Base-by-base conservation (phyloP, 1,140 invertebrate species). In the Cyclargus thomasi region DNA sequence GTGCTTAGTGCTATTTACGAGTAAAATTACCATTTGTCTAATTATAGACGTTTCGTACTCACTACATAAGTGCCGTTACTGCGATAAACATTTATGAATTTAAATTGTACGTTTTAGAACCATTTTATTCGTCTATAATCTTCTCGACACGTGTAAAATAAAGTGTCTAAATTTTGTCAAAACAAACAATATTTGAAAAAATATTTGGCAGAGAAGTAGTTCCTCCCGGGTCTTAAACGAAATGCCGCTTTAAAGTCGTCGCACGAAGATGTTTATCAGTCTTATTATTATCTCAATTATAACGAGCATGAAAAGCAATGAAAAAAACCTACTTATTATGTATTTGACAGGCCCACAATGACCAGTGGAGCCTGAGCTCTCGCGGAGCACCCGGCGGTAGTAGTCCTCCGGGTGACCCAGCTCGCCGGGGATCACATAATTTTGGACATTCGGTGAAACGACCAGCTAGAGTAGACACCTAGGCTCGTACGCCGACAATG, bases 261-360 rank as follows among this genome's bases (percentile, higher is more conserved):
- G 39, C 14, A 16, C 6, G 8, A 47, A 47, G 39, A 14, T 14
- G 39, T 47, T 47, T 47, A 47, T 16, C 39, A 47, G 39, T 47
- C 39, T 47, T 11, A 47, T 14, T 36, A 20, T 39, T 64, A 47
- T 21, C 35, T 47, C 18, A 65, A 23, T 36, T 23, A 55, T 66
- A 59, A 59, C 18, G 10, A 53, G 53, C 53, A 57, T 23, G 65
- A 75, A 75, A 74, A 79, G 74, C 69, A 73, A 72, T 71, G 73
- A 78, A 76, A 77, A 80, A 78, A 81, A 84, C 74, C 75, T 74
- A 74, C 77, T 81, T 76, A 83, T 83, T 85, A 84, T 88, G 83
- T 85, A 82, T 85, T 80, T 88, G 82, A 88, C 82, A 84, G 82
- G 74, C 75, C 69, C 75, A 77, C 73, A 74, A 71, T 71, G 62